Evolutionary conservation across 2,888 invertebrate genomes (phyloP).

Genomic region (Phragmatobia fuliginosa): DNA sequence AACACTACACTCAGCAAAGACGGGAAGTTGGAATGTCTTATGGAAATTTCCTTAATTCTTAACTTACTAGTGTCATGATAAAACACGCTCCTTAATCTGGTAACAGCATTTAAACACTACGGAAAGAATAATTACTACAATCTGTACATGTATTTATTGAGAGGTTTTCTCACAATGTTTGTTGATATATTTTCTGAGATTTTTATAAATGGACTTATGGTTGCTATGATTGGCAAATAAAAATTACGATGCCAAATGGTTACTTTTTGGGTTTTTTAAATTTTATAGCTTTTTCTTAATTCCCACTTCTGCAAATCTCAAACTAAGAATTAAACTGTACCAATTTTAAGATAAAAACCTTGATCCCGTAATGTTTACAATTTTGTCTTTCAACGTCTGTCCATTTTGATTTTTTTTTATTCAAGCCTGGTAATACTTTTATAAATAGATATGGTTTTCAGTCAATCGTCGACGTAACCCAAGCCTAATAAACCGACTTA

Average conservation of each 20-base stretch:
- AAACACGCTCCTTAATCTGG: background rate
- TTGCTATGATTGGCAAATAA: too few relatives aligned
- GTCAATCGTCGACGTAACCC: background rate
- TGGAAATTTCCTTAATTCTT: slow-evolving; percentile 47
- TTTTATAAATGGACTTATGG: background rate
- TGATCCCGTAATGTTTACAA: too few relatives aligned
- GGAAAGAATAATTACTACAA: too few relatives aligned
- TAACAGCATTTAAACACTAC: background rate
- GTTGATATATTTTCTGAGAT: background rate
- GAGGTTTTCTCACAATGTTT: too few relatives aligned
- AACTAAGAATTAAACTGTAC: background rate
- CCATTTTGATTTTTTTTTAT: too few relatives aligned
- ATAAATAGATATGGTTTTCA: background rate
- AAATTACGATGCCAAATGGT: too few relatives aligned
- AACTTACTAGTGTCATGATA: background rate
- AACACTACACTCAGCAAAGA: slow-evolving; percentile 42
- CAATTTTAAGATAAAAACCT: background rate
- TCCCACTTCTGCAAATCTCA: background rate
- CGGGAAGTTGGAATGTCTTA: slow-evolving; percentile 29
- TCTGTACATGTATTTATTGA: background rate
- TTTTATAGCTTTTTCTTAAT: background rate
- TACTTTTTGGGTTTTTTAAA: too few relatives aligned
- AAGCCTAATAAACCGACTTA: background rate
- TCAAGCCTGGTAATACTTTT: too few relatives aligned
- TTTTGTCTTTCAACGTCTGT: too few relatives aligned